Evolutionary conservation across 1,140 invertebrate genomes (phyloP), one percentile per base, ranked within the genome.

Genomic region (Platyura marginata): DNA sequence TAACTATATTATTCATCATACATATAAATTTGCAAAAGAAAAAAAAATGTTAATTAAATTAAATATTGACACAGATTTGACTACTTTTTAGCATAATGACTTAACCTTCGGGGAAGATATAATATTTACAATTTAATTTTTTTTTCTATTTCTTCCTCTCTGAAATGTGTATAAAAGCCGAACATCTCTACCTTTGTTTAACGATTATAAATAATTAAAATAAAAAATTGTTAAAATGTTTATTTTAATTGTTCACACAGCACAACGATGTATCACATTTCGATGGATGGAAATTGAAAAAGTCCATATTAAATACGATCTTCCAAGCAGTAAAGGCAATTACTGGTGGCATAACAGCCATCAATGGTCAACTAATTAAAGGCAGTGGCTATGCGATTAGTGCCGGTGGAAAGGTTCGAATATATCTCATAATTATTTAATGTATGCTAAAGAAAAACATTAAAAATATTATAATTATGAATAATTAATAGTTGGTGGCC

Each of bases 241-340:
- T n/a, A n/a, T n/a, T n/a, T n/a, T n/a, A n/a, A n/a, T n/a, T n/a
- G n/a, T 47, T 36, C 11, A 43, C 42, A 10, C 52, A 70, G 67
- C 54, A 53, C 21, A 62, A 71, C 41, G 62, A 62, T 5, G 55
- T 61, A 36, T 16, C 34, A 39, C 55, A 60, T 38, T 78, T 81
- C 48, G 74, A 79, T 56, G 69, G 77, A 29, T 83, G 75, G 75
- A 70, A 74, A 16, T 67, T 86, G 49, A 86, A 86, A 59, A 82
- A 81, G 55, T 80, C 80, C 0, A 78, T 87, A 42, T 56, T 87
- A 9, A 75, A 76, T 54, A 83, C 83, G 6, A 62, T 88, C 4
- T 67, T 86, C 49, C 79, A 86, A 70, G 81, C 84, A 9, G 72
- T 84, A 1, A 86, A 87, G 56, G 82, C 84, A 0, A 81, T 89